Evolutionary conservation across 2,113 vertebrate species (phyloP).

Genomic region (Dasyurus viverrinus): DNA sequence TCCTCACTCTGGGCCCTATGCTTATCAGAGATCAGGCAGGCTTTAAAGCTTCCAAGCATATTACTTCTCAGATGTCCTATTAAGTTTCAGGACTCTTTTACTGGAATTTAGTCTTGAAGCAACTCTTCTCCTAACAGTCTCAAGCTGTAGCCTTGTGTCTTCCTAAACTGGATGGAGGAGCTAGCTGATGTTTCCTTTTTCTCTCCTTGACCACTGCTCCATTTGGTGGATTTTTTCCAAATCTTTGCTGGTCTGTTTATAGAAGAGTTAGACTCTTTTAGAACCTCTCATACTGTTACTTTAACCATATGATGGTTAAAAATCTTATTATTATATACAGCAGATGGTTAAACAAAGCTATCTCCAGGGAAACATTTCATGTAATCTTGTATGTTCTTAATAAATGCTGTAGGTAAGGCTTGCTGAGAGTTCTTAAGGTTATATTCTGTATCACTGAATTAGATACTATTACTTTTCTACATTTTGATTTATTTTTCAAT

Average conservation of each 20-base stretch:
- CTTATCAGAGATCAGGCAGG: not conserved
- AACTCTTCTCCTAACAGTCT: not conserved
- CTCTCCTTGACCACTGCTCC: not conserved
- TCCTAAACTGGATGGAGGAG: not conserved
- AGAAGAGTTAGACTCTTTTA: not conserved
- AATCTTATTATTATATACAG: not conserved
- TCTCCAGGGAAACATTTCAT: not conserved
- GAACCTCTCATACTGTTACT: not conserved
- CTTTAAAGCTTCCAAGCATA: not conserved
- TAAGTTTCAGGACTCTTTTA: not conserved
- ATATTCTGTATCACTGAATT: not conserved
- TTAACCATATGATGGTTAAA: not conserved
- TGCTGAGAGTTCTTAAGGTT: not conserved
- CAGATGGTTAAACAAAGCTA: not conserved
- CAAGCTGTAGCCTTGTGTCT: not conserved
- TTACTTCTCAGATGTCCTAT: not conserved
- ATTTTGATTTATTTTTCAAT: not conserved
- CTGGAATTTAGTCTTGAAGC: not conserved
- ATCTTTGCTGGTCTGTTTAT: not conserved
- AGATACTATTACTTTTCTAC: not conserved
- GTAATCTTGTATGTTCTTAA: not conserved
- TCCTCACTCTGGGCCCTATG: not conserved
- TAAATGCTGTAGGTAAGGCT: not conserved
- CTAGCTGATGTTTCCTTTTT: not conserved
- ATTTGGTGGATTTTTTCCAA: not conserved